Percentiles rank a stretch among this genome's conserved stretches.
Conservation (phyloP, 2,888 invertebrate genomes). For the Tubulanus polymorphus region DNA sequence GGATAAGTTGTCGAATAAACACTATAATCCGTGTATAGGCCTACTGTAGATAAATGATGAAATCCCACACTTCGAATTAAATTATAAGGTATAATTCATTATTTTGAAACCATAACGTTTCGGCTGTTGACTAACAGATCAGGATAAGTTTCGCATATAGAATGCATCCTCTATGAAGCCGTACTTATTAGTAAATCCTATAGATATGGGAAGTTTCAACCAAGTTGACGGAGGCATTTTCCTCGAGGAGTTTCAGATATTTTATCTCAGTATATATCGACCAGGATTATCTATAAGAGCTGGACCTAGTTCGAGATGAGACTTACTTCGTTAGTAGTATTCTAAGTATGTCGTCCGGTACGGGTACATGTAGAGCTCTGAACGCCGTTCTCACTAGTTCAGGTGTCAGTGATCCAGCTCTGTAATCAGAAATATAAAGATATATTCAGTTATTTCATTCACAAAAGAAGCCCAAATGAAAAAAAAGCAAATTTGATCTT, state of each 20-base stretch:
- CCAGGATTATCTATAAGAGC: background rate
- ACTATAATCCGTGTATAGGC: too few relatives aligned
- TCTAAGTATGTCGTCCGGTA: constrained; percentile 45
- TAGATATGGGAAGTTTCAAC: too few relatives aligned
- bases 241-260: background rate
- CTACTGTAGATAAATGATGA: too few relatives aligned
- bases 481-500: background rate
- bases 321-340: constrained; percentile 43
- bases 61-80: too few relatives aligned
- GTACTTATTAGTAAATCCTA: too few relatives aligned
- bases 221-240: too few relatives aligned
- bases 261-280: background rate
- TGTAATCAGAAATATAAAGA: constrained; percentile 20
- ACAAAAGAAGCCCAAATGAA: background rate
- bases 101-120: too few relatives aligned
- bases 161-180: too few relatives aligned
- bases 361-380: constrained; percentile 42
- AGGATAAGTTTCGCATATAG: too few relatives aligned
- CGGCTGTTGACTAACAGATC: too few relatives aligned
- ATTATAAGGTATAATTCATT: too few relatives aligned
- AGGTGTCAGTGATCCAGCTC: constrained; percentile 32
- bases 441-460: background rate
- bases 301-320: background rate
- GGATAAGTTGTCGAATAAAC: too few relatives aligned
- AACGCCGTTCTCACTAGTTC: constrained; percentile 38